Conservation (phyloP, 2,113 vertebrate species). For the Eptesicus fuscus region DNA sequence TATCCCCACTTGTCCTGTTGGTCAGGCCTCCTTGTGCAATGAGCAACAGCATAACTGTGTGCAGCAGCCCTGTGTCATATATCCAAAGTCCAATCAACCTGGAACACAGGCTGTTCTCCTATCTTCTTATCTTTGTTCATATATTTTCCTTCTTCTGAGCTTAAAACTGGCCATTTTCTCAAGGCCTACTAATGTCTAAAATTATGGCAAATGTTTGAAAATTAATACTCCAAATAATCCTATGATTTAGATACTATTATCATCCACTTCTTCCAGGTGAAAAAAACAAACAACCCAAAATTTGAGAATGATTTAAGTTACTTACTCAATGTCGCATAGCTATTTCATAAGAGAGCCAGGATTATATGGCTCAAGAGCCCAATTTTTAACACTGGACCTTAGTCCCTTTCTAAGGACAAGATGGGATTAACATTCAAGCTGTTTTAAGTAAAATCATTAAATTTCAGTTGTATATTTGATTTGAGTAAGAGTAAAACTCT, state of each 20-base stretch:
- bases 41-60: not conserved
- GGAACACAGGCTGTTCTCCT: not conserved
- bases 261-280: not conserved
- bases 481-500: not conserved
- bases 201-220: not conserved
- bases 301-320: not conserved
- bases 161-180: not conserved
- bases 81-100: not conserved
- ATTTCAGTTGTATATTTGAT: not conserved
- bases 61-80: not conserved
- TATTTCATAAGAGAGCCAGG: not conserved
- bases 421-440: not conserved
- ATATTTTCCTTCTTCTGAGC: not conserved
- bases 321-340: not conserved
- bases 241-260: not conserved
- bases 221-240: not conserved
- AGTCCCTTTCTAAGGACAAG: not conserved
- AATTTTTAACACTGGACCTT: not conserved
- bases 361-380: not conserved
- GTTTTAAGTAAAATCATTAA: not conserved
- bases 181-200: not conserved
- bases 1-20: not conserved
- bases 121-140: not conserved
- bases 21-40: not conserved
- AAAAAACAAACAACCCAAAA: not conserved